phyloP scores from a whole-genome alignment of 1,140 invertebrate species.

The Gerris buenoi region DNA sequence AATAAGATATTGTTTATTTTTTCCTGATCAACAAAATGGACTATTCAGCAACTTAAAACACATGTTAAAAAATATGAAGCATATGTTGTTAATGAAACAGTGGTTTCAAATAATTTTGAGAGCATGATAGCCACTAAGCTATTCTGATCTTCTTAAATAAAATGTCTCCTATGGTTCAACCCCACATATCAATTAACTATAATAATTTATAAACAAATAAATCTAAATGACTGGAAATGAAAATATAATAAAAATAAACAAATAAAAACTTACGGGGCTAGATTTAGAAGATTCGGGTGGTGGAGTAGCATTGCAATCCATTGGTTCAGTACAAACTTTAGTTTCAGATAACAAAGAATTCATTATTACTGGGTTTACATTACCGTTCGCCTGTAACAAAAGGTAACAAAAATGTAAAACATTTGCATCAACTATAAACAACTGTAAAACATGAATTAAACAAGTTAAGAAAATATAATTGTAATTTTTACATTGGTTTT shows the following conservation, averaged over 20 bases:
- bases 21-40: too few species aligned
- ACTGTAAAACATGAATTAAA: slow-evolving; percentile 64
- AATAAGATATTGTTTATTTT: too few species aligned
- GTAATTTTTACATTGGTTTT: slow-evolving; percentile 67
- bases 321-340: slow-evolving; percentile 61
- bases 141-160: too few species aligned
- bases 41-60: too few species aligned
- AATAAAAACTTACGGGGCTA: slow-evolving; percentile 30
- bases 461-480: slow-evolving; percentile 43
- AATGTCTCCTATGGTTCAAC: too few species aligned
- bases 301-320: slow-evolving; percentile 60
- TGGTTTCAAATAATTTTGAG: too few species aligned
- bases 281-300: slow-evolving; percentile 45
- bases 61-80: too few species aligned
- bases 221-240: too few species aligned
- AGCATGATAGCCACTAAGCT: too few species aligned
- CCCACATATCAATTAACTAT: too few species aligned
- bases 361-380: slow-evolving; percentile 41
- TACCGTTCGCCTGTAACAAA: slow-evolving; percentile 38
- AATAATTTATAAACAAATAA: background rate
- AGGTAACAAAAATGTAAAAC: slow-evolving; percentile 48
- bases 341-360: slow-evolving; percentile 72
- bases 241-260: too few species aligned
- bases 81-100: too few species aligned
- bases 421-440: slow-evolving; percentile 43